phyloP scores from a whole-genome alignment of 1,140 invertebrate genomes.

The Drosophila simulans region DNA sequence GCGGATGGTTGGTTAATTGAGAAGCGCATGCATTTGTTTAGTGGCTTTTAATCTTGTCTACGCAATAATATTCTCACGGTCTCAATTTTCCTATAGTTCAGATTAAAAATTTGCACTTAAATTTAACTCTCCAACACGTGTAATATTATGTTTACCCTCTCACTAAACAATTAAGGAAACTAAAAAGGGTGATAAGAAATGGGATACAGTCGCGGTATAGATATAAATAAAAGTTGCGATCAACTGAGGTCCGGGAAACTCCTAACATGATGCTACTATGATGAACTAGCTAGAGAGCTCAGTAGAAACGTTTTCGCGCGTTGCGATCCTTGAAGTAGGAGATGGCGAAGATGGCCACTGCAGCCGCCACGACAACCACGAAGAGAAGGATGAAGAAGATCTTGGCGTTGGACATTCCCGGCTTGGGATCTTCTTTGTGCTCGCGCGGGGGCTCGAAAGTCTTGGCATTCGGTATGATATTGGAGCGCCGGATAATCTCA shows the following conservation, averaged over 20 bases:
- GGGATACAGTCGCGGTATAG: conserved; percentile 39
- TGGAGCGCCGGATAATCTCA: conserved; percentile 89
- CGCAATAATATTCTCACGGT: conserved; percentile 73
- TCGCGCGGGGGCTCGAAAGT: conserved; percentile 94
- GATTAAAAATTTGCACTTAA: conserved; percentile 78
- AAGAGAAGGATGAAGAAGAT: conserved; percentile 94
- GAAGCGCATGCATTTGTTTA: conserved; percentile 23
- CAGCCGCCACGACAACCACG: conserved; percentile 91
- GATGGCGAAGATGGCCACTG: conserved; percentile 92
- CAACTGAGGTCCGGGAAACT: conserved; percentile 27
- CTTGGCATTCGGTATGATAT: conserved; percentile 92
- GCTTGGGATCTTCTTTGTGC: conserved; percentile 94
- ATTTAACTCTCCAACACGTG: conserved; percentile 62
- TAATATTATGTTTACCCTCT: conserved; percentile 38
- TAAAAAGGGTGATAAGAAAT: conserved; percentile 26
- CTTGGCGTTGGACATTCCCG: conserved; percentile 93
- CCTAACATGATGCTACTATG: conserved; percentile 8
- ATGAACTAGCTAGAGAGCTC: conserved; percentile 27
- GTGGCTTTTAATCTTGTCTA: conserved; percentile 49
- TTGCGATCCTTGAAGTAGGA: conserved; percentile 97
- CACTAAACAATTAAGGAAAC: conserved; percentile 29
- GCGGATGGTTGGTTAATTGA: conserved; percentile 41
- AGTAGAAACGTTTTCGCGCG: conserved; percentile 96
- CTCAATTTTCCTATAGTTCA: conserved; percentile 79
- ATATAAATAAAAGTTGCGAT: conserved; percentile 49